Evolutionary conservation across 2,888 invertebrate genomes (phyloP), one percentile per base, ranked within the genome.

Genomic region (Drosophila koepferae): DNA sequence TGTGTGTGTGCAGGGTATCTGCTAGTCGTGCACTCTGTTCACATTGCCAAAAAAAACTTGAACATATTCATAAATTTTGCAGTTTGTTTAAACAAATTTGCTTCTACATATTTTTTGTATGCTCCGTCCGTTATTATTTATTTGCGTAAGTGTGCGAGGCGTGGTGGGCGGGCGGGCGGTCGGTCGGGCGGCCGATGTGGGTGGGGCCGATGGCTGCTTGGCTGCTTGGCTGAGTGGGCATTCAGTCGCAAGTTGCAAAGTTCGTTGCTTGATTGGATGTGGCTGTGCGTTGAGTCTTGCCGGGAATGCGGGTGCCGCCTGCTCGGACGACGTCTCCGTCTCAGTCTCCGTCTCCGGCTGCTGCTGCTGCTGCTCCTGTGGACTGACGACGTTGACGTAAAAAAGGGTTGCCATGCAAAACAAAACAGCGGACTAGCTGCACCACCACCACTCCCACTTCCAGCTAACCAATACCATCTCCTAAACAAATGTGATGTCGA

Each of bases 21-120:
- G 4, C 0, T 2, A 14, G 41, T 70, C 70, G 64, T 14, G 36
- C n/a, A 56, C 0, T 1, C 0, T 1, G 23, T 38, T 2, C 5
- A 18, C 63, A 60, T 67, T 59, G 70, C 67, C 56, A 18, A 43
- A 69, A 20, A 20, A 87, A 77, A 73, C 74, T 77, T 85, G 62
- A 79, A 75, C 80, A 80, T 83, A 90, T 90, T 90, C 91, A 90
- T 91, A 89, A 84, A 91, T 91, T 91, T 87, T 76, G 59, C 72
- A 83, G 84, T 91, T 91, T 90, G 86, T 77, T 91, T 90, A 86
- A 91, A 89, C 81, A 91, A 82, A 79, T 81, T 82, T 51, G n/a
- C 49, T 34, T 34, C 49, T 7, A 31, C 6, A 31, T 14, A 14
- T 51, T 49, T 51, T 51, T 51, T 75, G 5, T 41, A 63, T 70